A percentile compares a stretch with the other conserved stretches of the same genome.
Evolutionary conservation across 2,113 vertebrate genomes (phyloP).

Genomic region (human): DNA sequence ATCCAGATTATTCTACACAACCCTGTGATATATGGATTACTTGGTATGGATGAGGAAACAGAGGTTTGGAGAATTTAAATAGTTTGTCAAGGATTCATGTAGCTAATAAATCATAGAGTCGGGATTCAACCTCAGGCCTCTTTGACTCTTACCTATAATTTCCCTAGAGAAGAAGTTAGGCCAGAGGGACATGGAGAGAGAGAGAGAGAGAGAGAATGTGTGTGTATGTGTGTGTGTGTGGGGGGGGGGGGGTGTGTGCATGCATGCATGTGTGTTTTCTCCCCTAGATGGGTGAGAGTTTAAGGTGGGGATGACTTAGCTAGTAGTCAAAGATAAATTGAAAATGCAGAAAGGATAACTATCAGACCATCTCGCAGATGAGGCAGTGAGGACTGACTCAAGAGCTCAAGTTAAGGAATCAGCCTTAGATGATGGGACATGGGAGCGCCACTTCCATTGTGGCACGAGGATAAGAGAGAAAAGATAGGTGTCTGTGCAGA

Average conservation of each 20-base stretch:
- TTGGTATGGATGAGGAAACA: neutral
- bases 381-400: neutral
- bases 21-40: neutral
- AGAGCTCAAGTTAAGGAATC: neutral
- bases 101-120: neutral
- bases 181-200: neutral
- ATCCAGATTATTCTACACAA: neutral
- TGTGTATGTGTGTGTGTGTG: too few relatives aligned
- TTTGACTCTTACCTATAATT: neutral
- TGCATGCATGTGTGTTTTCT: neutral
- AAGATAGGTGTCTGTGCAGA: too few relatives aligned
- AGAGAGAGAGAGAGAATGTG: too few relatives aligned
- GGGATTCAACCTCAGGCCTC: neutral
- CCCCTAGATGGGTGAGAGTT: neutral
- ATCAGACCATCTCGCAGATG: neutral
- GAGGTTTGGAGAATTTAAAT: constrained; percentile 11
- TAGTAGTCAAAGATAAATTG: neutral
- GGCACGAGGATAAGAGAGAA: neutral
- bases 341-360: neutral
- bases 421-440: neutral
- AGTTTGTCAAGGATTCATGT: neutral
- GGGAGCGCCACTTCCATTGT: neutral
- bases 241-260: too few relatives aligned
- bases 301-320: neutral
- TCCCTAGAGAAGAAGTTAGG: neutral